These are phyloP conservation scores for Martes martes DNA, from an alignment of 2,113 vertebrate species.

Conservation along the genomic window DNA sequence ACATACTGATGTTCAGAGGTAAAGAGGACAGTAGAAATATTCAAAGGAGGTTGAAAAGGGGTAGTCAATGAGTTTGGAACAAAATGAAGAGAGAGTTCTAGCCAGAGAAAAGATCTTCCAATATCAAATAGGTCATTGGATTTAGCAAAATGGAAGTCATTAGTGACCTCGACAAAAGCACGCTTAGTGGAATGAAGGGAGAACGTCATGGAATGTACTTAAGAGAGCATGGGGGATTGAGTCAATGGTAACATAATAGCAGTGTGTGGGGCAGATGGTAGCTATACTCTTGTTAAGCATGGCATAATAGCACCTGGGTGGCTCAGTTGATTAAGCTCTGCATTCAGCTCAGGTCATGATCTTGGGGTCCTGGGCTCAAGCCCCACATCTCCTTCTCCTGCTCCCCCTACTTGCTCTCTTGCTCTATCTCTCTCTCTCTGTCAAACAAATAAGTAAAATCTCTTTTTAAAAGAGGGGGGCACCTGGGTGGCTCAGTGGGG, in stretches of 20 bases:
- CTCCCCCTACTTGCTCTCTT: no score
- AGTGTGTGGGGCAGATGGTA: not conserved
- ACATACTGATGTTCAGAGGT: not conserved
- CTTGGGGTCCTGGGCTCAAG: no score
- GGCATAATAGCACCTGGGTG: not conserved
- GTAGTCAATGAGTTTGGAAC: not conserved
- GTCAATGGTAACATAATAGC: not conserved
- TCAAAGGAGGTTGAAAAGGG: not conserved
- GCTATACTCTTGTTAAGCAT: not conserved
- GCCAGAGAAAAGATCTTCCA: not conserved
- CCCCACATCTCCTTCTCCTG: no score
- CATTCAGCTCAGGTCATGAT: not conserved
- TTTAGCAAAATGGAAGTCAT: not conserved
- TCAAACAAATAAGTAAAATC: no score
- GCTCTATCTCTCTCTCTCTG: no score
- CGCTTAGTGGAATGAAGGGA: not conserved
- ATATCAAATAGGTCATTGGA: not conserved
- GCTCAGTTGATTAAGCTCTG: not conserved
- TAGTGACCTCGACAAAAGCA: not conserved
- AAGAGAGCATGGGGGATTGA: not conserved
- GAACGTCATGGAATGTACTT: not conserved
- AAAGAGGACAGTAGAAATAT: not conserved
- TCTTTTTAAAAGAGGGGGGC: no score
- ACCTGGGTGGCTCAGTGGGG: no score
- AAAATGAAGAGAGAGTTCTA: not conserved